Evolutionary conservation across 2,888 invertebrate genomes (phyloP), one percentile per base, ranked within the genome.

Genomic region (Morpho helenor): DNA sequence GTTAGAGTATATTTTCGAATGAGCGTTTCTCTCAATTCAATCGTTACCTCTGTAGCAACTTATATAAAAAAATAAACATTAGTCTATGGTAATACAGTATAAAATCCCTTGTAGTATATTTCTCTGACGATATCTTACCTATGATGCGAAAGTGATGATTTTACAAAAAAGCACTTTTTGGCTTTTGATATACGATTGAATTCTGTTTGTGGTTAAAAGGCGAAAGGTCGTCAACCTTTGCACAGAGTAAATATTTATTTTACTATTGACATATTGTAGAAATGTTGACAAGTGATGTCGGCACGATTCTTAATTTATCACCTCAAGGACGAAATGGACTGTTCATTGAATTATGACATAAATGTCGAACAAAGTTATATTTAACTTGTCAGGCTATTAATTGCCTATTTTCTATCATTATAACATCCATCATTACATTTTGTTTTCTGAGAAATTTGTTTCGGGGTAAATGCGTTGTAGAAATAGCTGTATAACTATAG

Each of bases 271-370:
- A 65, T 65, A 67, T 63, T 65, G 66, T 61, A 69, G 64, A 64
- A 63, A 60, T 65, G 64, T 70, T 67, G 69, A 76, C 79, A 77
- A 74, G 75, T 79, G 77, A 58, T 41, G 23, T 49, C 22, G 45
- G 31, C 31, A 31, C 31, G 31, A 31, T 31, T 31, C 31, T 31
- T 31, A 31, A 31, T 31, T 31, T 31, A 31, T 31, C 31, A 31
- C 31, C 31, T 31, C 3, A 31, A 31, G 31, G 31, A 31, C 3
- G 31, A 31, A 31, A 31, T 31, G 31, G 31, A 31, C 31, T 31
- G 31, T 31, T 31, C 31, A 31, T 31, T 31, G 31, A 31, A 31
- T 31, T 31, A 31, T 31, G 31, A 31, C 31, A 31, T 31, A 3
- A 31, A 2, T 31, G 31, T 31, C 1, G 31, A 31, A 2, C 4